Percentiles rank a stretch among this genome's conserved stretches.
These are phyloP conservation scores for Chlamydotis undulata DNA, from an alignment of 2,113 vertebrate species.

Conservation along the genomic window DNA sequence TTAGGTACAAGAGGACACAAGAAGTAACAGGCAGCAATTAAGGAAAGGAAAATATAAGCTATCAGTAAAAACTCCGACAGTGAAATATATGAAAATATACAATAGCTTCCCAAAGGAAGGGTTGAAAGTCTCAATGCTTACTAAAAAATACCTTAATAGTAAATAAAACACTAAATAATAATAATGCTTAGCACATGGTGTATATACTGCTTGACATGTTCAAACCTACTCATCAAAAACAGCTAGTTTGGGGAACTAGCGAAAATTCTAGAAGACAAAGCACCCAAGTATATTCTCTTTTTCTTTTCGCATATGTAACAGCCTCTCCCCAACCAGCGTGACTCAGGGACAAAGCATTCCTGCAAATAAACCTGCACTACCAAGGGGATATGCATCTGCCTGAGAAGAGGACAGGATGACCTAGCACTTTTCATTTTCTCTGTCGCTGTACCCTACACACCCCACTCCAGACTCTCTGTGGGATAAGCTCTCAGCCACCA, in stretches of 20 bases:
- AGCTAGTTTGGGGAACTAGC: not conserved
- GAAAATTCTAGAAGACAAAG: slow-evolving; percentile 43
- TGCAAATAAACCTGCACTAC: slow-evolving; percentile 29
- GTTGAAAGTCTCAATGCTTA: slow-evolving; percentile 1
- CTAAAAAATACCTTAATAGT: slow-evolving; percentile 37
- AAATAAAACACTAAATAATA: slow-evolving; percentile 35
- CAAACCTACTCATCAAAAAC: not conserved
- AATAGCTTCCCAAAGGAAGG: slow-evolving; percentile 33
- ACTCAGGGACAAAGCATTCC: slow-evolving; percentile 53
- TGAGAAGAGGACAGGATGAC: slow-evolving; percentile 48
- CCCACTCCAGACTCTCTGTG: no score
- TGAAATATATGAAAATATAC: slow-evolving; percentile 36
- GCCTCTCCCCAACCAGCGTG: slow-evolving; percentile 33
- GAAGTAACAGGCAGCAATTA: slow-evolving; percentile 55
- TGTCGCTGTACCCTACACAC: no score
- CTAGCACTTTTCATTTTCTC: not conserved
- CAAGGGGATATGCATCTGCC: slow-evolving; percentile 34
- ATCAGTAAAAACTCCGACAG: slow-evolving; percentile 53
- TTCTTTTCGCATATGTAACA: slow-evolving; percentile 51
- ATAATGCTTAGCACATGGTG: not conserved
- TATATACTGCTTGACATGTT: not conserved
- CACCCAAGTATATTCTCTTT: not conserved
- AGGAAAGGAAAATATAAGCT: slow-evolving; percentile 47
- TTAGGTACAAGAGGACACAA: slow-evolving; percentile 56
- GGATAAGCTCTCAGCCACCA: slow-evolving; percentile 4